Conservation (phyloP, 2,113 vertebrate genomes). For the Ophthalmolycus amberensis region DNA sequence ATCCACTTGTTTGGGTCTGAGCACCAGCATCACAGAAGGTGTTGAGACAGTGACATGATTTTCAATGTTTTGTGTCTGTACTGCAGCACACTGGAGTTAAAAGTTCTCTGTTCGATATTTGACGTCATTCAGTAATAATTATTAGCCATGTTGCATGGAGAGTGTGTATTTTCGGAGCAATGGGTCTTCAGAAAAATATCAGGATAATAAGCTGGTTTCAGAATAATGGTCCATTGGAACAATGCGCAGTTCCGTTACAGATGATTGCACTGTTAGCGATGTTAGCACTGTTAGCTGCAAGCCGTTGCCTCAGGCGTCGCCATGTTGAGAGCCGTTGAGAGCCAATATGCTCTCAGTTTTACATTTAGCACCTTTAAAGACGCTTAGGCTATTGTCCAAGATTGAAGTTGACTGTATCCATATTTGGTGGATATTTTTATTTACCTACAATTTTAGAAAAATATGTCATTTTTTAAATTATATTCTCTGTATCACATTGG, state of each 20-base stretch:
- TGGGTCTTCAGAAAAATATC: no score
- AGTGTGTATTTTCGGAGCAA: background rate
- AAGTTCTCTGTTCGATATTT: background rate
- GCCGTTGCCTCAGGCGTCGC: no score
- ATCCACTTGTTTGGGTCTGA: constrained; percentile 13
- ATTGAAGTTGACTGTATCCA: background rate
- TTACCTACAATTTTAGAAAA: background rate
- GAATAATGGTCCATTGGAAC: background rate
- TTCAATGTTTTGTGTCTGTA: background rate
- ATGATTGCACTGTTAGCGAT: background rate
- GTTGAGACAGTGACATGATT: background rate
- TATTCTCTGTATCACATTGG: background rate
- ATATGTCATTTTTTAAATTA: background rate
- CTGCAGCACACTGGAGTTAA: background rate
- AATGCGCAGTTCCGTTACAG: background rate
- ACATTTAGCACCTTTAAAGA: background rate
- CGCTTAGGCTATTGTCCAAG: background rate
- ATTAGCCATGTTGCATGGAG: background rate
- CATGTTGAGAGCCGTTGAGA: no score
- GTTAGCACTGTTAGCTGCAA: background rate
- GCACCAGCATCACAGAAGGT: background rate
- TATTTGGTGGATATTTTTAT: background rate
- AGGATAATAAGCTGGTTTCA: background rate
- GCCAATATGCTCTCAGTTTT: no score
- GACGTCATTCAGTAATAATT: background rate